Conservation (phyloP, 2,797 vertebrate species). For the Simalia tracyae region DNA sequence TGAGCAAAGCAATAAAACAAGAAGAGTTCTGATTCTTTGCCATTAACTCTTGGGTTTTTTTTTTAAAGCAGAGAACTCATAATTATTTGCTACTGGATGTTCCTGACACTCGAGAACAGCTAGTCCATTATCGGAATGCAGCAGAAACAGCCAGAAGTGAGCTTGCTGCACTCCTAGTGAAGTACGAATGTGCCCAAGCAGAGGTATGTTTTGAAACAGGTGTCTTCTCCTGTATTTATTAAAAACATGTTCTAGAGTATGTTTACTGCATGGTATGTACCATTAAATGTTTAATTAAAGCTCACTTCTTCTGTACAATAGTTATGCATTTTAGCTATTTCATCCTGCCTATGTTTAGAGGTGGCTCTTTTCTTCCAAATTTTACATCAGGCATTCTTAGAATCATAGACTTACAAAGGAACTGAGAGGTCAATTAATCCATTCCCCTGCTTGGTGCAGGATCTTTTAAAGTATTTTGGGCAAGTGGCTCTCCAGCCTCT, state of each 20-base stretch:
- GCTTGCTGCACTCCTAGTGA: conserved; percentile 77
- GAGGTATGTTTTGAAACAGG: conserved; percentile 69
- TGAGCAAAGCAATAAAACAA: conserved; percentile 17
- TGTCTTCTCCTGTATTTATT: neutral
- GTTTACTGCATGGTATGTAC: neutral
- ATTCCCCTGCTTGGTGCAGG: neutral
- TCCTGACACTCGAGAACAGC: conserved; percentile 70
- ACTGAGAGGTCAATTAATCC: neutral
- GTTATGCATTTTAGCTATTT: neutral
- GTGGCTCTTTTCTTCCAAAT: neutral
- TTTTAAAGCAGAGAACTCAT: conserved; percentile 55
- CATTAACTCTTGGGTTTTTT: conserved; percentile 3
- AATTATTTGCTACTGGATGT: conserved; percentile 58
- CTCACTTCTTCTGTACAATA: neutral
- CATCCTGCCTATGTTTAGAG: neutral
- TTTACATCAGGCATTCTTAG: neutral
- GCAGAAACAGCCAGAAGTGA: conserved; percentile 79
- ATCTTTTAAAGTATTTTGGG: neutral
- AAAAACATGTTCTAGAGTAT: neutral
- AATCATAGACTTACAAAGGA: neutral
- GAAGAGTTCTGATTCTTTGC: conserved; percentile 14
- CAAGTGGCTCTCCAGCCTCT: neutral
- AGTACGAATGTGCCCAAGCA: conserved; percentile 73
- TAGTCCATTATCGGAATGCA: conserved; percentile 73
- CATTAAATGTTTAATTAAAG: neutral